Evolutionary conservation across 2,888 invertebrate species (phyloP).

Genomic region (Melolontha melolontha): DNA sequence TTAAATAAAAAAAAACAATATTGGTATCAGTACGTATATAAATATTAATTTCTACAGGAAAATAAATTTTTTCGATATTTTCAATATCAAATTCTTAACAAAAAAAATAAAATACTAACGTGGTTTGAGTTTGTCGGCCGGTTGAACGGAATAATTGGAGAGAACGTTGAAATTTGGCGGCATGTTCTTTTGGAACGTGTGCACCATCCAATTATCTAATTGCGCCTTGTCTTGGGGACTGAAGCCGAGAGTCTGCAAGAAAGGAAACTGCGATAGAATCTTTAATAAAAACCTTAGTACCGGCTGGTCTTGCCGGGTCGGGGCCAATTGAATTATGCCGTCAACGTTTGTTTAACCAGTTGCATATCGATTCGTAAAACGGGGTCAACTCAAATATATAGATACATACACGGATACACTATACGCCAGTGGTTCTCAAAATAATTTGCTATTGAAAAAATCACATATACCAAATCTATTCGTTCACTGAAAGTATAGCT

Average conservation of each 20-base stretch:
- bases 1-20: too few species aligned
- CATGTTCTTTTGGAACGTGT: conserved; percentile 85
- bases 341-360: not conserved
- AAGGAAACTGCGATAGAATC: conserved; percentile 39
- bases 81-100: not conserved
- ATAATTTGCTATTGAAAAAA: not conserved
- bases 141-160: conserved; percentile 16
- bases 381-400: conserved; percentile 21
- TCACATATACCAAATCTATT: too few species aligned
- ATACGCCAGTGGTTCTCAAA: conserved; percentile 11
- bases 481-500: too few species aligned
- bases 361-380: conserved; percentile 20
- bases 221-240: conserved; percentile 82
- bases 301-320: not conserved
- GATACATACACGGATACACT: not conserved
- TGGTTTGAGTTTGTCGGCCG: conserved; percentile 16
- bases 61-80: conserved; percentile 1
- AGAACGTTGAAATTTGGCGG: conserved; percentile 88
- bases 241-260: conserved; percentile 80
- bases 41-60: too few species aligned
- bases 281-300: not conserved
- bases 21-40: too few species aligned
- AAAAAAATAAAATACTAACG: conserved; percentile 10
- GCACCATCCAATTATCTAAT: conserved; percentile 84
- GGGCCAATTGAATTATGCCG: conserved; percentile 8